Base-by-base conservation (phyloP, 2,797 vertebrate species). In the Premnoplex brunnescens region DNA sequence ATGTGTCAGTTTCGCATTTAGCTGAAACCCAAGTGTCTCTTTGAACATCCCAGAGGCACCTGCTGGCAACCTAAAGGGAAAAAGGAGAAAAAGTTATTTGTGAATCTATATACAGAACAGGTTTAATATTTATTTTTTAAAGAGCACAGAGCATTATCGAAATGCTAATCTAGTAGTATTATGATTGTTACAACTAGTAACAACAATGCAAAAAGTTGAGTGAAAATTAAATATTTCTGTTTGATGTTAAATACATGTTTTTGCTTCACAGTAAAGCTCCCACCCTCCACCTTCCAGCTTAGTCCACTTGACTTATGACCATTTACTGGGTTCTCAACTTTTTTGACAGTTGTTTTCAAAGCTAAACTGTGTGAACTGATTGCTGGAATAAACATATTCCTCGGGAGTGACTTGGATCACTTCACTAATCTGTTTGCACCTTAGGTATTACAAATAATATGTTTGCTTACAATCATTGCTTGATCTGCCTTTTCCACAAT, bases 401-500 rank as follows among this genome's bases (percentile, higher is more conserved):
- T n/a, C 27, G 3, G 5, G 23, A 83, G 11, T 22, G 46, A 36
- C 41, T 41, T 49, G 41, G 46, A 63, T 37, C 44, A 24, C 60
- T 78, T 81, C 46, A 56, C 30, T 37, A 30, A 62, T 10, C 39
- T 1, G 0, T 63, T 62, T 62, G 13, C 18, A 43, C 16, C 49
- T 46, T n/a, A 28, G 5, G 6, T 62, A n/a, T 54, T 44, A 84
- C 10, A 10, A 91, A 66, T 64, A 92, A 52, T 39, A 39, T 30
- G 34, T 85, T 62, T 89, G 94, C 97, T 98, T 81, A 98, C 98
- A 24, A 97, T 94, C 85, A 98, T 93, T 78, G 97, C 97, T 87
- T 98, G 98, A 32, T 96, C 97, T 54, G 97, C 92, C 95, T 98
- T 98, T 85, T 98, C 97, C 94, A 97, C 97, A 74, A 98, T 96